Percentiles rank a stretch among this genome's conserved stretches.
These are phyloP conservation scores for Norana najaformis DNA, from an alignment of 2,888 invertebrate species.

Conservation along the genomic window DNA sequence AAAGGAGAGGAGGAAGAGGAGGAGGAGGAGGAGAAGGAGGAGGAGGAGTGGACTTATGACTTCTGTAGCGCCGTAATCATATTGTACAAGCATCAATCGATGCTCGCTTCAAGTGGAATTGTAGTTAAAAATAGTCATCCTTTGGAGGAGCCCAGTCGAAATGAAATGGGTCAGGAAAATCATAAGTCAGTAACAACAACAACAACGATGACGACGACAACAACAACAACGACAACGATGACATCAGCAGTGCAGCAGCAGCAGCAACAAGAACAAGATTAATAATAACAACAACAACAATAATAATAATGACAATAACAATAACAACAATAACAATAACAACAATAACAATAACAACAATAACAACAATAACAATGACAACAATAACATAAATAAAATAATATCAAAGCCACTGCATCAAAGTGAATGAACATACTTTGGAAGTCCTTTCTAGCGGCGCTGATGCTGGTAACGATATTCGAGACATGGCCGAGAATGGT, in stretches of 20 bases:
- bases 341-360: not conserved
- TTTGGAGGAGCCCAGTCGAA: not conserved
- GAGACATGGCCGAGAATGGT: conserved; percentile 96
- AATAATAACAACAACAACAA: not conserved
- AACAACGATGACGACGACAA: not conserved
- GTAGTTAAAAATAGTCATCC: not conserved
- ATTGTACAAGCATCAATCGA: too few relatives aligned
- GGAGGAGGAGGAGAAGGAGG: too few relatives aligned
- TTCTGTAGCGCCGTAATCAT: too few relatives aligned
- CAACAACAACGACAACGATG: not conserved
- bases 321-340: not conserved
- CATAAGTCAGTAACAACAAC: not conserved
- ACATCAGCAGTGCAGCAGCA: not conserved
- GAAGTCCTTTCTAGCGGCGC: conserved; percentile 95
- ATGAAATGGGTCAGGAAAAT: not conserved
- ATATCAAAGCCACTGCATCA: too few relatives aligned
- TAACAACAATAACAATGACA: too few relatives aligned
- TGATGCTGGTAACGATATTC: conserved; percentile 95
- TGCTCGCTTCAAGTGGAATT: not conserved
- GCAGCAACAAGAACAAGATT: not conserved
- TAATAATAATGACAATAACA: not conserved
- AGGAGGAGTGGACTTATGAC: not conserved
- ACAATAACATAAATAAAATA: too few relatives aligned
- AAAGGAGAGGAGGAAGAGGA: too few relatives aligned
- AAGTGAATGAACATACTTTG: conserved; percentile 73